These are phyloP conservation scores for Neotoxoptera formosana DNA, from an alignment of 1,140 invertebrate species.

Conservation along the genomic window DNA sequence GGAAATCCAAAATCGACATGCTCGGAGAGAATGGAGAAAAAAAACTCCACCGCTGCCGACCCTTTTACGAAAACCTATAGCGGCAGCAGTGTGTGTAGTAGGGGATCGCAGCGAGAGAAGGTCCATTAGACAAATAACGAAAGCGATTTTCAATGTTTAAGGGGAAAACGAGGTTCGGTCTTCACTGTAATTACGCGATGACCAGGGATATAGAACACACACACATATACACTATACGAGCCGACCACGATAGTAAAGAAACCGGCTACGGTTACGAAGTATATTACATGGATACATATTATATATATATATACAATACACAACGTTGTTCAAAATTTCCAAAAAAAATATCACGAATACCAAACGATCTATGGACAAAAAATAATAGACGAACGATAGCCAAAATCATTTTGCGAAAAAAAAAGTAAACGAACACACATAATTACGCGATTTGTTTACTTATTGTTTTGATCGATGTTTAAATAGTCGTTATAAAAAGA, in stretches of 20 bases:
- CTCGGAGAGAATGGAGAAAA: neutral
- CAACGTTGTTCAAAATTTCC: neutral
- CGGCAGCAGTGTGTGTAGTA: neutral
- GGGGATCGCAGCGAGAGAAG: neutral
- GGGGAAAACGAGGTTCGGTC: neutral
- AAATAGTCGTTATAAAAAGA: neutral
- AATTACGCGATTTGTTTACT: neutral
- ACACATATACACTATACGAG: neutral
- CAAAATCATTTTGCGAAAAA: neutral
- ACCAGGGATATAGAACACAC: neutral
- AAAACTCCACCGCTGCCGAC: neutral
- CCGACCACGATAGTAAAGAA: neutral
- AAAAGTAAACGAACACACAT: neutral
- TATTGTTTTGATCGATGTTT: neutral
- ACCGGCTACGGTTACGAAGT: neutral
- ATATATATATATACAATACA: neutral
- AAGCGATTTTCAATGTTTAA: slow-evolving; percentile 52
- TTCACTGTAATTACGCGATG: slow-evolving; percentile 21
- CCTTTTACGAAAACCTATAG: neutral
- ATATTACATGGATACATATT: neutral
- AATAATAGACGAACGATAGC: neutral
- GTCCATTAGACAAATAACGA: slow-evolving; percentile 55
- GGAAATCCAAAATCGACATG: slow-evolving; percentile 23
- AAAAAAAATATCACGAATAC: neutral
- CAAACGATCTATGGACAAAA: neutral